A percentile compares a stretch with the other conserved stretches of the same genome.
phyloP scores from a whole-genome alignment of 2,797 vertebrate genomes.

The Arctocebus calabarensis region DNA sequence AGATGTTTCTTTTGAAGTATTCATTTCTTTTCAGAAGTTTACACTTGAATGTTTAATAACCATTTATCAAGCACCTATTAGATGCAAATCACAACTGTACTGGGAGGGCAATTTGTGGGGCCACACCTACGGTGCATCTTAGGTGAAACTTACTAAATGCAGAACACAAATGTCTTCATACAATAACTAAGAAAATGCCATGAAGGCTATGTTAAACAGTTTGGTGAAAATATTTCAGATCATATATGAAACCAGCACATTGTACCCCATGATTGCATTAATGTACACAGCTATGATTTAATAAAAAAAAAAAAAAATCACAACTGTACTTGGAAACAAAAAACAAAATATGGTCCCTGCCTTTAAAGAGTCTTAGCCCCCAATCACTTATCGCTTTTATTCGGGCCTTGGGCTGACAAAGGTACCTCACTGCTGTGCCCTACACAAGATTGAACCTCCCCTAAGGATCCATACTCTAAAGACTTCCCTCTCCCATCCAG shows the following conservation, averaged over 20 bases:
- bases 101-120: too few relatives aligned
- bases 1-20: not conserved
- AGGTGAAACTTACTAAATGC: too few relatives aligned
- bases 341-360: not conserved
- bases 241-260: too few relatives aligned
- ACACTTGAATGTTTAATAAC: slow-evolving; percentile 16
- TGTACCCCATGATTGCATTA: too few relatives aligned
- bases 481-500: not conserved
- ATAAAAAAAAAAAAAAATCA: not conserved
- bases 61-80: slow-evolving; percentile 5
- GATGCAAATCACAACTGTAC: not conserved
- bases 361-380: not conserved
- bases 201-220: too few relatives aligned
- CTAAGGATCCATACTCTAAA: not conserved
- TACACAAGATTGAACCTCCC: not conserved
- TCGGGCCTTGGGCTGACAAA: not conserved
- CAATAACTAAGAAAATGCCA: too few relatives aligned
- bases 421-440: not conserved
- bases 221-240: too few relatives aligned
- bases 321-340: not conserved
- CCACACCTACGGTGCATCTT: too few relatives aligned
- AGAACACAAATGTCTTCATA: too few relatives aligned
- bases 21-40: slow-evolving; percentile 9
- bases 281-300: too few relatives aligned
- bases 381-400: not conserved